phyloP scores from a whole-genome alignment of 2,113 vertebrate genomes.

The Phylloscopus whistleri region DNA sequence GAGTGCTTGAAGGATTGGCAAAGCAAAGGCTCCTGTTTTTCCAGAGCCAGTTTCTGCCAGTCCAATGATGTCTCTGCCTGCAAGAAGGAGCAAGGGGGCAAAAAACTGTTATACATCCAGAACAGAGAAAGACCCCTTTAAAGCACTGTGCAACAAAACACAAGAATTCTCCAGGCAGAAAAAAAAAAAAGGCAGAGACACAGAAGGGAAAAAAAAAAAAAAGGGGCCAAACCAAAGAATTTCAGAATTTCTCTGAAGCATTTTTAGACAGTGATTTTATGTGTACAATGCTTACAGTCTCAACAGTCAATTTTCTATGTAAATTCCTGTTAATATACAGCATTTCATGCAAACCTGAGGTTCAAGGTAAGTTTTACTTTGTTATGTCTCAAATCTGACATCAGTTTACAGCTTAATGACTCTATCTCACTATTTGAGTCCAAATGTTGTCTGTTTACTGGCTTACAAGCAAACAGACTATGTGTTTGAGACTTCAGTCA shows the following conservation, averaged over 20 bases:
- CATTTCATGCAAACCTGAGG: neutral
- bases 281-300: neutral
- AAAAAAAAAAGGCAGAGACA: neutral
- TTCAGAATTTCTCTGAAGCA: neutral
- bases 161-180: neutral
- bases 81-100: neutral
- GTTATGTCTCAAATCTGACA: neutral
- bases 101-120: neutral
- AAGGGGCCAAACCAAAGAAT: neutral
- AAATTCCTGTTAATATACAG: neutral
- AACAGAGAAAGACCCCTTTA: neutral
- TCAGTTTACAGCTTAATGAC: neutral
- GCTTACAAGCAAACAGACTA: neutral
- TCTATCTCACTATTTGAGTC: neutral
- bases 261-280: neutral
- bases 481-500: neutral
- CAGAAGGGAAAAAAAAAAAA: neutral
- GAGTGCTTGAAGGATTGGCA: conserved; percentile 92
- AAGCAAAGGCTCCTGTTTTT: conserved; percentile 94
- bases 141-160: neutral
- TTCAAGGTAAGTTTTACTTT: neutral
- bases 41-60: conserved; percentile 97
- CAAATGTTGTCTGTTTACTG: neutral
- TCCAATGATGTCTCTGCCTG: conserved; percentile 91
- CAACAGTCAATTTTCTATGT: neutral